Evolutionary conservation across 2,888 invertebrate genomes (phyloP).

Genomic region (Polymixis flavicincta): DNA sequence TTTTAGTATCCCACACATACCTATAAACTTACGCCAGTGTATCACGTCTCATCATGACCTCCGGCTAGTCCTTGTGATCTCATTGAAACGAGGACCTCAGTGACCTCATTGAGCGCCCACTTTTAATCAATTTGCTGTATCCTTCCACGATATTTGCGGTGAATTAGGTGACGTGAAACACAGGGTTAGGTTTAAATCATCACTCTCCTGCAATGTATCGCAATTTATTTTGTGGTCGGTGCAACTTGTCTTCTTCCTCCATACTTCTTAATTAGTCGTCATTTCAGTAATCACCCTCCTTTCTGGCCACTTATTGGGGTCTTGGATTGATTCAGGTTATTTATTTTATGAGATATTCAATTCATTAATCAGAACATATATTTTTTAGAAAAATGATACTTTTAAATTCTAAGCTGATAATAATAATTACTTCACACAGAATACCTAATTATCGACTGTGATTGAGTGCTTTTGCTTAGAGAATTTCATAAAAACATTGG

Average conservation of each 20-base stretch:
- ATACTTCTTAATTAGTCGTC: too few relatives aligned
- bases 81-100: neutral
- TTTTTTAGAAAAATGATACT: too few relatives aligned
- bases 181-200: too few relatives aligned
- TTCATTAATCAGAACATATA: too few relatives aligned
- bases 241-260: too few relatives aligned
- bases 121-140: constrained; percentile 1
- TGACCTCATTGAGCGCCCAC: constrained; percentile 1
- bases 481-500: neutral
- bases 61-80: constrained; percentile 9
- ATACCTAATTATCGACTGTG: neutral
- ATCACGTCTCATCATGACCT: neutral
- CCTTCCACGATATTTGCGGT: neutral
- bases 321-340: neutral
- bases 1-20: neutral
- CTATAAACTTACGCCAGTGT: neutral
- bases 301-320: neutral
- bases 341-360: neutral
- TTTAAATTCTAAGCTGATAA: neutral
- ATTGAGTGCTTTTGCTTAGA: neutral
- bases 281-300: neutral
- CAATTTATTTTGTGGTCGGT: neutral
- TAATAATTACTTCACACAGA: neutral
- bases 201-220: too few relatives aligned
- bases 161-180: neutral